Conservation (phyloP, 1,140 invertebrate species). For the Aphaenogaster floridana region DNA sequence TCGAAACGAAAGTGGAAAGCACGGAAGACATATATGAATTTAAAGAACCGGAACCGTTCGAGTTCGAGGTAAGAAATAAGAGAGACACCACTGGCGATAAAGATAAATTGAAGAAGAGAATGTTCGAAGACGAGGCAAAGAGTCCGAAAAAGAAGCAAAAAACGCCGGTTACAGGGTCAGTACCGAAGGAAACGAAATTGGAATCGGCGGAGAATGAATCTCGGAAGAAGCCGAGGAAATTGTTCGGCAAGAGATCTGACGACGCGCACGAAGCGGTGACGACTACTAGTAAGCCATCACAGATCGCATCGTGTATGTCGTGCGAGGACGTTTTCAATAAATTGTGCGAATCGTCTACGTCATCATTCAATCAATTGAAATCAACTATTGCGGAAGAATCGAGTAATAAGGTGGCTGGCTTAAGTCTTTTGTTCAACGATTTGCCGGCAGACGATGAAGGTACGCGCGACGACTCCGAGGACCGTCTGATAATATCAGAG, state of each 20-base stretch:
- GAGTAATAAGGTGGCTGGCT: slow-evolving; percentile 61
- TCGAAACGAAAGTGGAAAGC: slow-evolving; percentile 80
- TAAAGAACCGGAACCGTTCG: slow-evolving; percentile 95
- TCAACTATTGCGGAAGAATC: slow-evolving; percentile 59
- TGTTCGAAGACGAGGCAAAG: slow-evolving; percentile 83
- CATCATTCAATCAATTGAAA: slow-evolving; percentile 77
- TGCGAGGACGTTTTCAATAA: slow-evolving; percentile 87
- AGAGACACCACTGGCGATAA: slow-evolving; percentile 83
- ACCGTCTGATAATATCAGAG: slow-evolving; percentile 87
- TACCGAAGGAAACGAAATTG: slow-evolving; percentile 77
- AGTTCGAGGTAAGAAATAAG: slow-evolving; percentile 91
- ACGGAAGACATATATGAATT: slow-evolving; percentile 95
- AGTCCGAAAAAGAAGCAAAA: slow-evolving; percentile 85
- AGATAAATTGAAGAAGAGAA: slow-evolving; percentile 84
- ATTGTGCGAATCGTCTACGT: slow-evolving; percentile 84
- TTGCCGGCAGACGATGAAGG: slow-evolving; percentile 74
- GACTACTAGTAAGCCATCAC: neutral
- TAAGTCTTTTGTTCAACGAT: slow-evolving; percentile 82
- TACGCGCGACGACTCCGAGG: slow-evolving; percentile 85
- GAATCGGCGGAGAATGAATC: slow-evolving; percentile 78
- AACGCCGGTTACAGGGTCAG: slow-evolving; percentile 39
- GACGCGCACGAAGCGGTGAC: slow-evolving; percentile 62
- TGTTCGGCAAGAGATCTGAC: slow-evolving; percentile 77
- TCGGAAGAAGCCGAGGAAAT: slow-evolving; percentile 78
- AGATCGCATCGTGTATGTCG: slow-evolving; percentile 33